Evolutionary conservation across 2,888 invertebrate genomes (phyloP).

Genomic region (Tortricodes alternella): DNA sequence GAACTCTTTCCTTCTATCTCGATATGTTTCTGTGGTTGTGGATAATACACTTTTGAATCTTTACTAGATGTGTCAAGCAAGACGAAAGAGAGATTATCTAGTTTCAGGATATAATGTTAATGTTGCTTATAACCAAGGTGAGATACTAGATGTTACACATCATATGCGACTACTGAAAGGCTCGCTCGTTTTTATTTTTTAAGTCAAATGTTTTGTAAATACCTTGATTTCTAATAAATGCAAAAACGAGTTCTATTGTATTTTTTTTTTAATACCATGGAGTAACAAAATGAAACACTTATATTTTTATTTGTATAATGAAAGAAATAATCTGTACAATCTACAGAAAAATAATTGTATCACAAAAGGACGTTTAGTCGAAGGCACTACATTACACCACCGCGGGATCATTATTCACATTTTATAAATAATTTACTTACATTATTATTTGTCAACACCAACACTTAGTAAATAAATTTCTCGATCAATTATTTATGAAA

Average conservation of each 20-base stretch:
- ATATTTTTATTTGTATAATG: slow-evolving; percentile 68
- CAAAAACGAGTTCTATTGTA: not conserved
- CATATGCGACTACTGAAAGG: too few species aligned
- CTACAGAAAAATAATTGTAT: slow-evolving; percentile 73
- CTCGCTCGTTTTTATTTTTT: too few species aligned
- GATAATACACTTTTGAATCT: too few species aligned
- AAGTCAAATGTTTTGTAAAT: slow-evolving; percentile 14
- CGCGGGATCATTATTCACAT: slow-evolving; percentile 29
- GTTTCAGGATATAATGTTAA: too few species aligned
- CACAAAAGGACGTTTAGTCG: slow-evolving; percentile 78
- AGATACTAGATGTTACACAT: too few species aligned
- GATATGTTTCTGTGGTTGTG: too few species aligned
- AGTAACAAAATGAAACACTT: not conserved
- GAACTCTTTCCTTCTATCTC: too few species aligned
- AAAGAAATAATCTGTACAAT: slow-evolving; percentile 79
- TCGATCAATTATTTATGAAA: slow-evolving; percentile 7
- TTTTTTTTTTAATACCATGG: not conserved
- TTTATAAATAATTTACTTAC: slow-evolving; percentile 18
- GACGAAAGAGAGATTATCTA: too few species aligned
- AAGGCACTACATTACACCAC: slow-evolving; percentile 65
- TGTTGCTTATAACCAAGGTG: too few species aligned
- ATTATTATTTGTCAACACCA: slow-evolving; percentile 22
- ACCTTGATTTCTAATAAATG: not conserved
- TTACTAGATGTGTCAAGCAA: too few species aligned
- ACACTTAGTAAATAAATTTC: slow-evolving; percentile 27